A percentile compares a stretch with the other conserved stretches of the same genome.
Conservation (phyloP, 92 coral and sea anemone genomes). For the Zoanthus sansibaricus region DNA sequence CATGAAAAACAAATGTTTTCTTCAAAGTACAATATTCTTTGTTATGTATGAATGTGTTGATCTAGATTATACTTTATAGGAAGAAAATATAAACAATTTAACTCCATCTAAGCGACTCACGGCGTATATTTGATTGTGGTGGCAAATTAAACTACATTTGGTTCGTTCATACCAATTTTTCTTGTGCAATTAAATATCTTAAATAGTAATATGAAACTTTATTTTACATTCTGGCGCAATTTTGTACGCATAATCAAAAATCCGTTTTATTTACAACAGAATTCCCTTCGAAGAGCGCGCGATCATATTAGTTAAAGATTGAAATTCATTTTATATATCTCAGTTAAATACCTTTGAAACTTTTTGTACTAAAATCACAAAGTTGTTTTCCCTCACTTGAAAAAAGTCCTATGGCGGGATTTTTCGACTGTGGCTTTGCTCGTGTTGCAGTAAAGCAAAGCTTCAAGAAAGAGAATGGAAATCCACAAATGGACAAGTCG, state of each 20-base stretch:
- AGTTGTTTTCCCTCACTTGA: neutral
- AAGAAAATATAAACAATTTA: no score
- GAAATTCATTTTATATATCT: neutral
- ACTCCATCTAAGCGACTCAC: no score
- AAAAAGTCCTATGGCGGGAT: conserved; percentile 26
- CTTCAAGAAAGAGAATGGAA: conserved; percentile 37
- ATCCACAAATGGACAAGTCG: conserved; percentile 24
- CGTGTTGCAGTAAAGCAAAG: conserved; percentile 52
- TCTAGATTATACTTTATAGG: no score
- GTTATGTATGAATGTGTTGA: no score
- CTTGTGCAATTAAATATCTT: neutral
- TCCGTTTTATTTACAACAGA: neutral
- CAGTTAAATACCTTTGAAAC: neutral
- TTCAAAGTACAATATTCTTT: no score
- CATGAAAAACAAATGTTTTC: neutral
- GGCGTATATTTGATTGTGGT: neutral
- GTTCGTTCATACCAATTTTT: neutral
- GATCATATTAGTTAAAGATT: neutral
- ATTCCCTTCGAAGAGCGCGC: neutral
- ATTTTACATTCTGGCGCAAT: conserved; percentile 4
- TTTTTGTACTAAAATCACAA: neutral
- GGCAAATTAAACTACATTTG: neutral
- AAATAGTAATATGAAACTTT: conserved; percentile 10
- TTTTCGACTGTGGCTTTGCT: conserved; percentile 51
- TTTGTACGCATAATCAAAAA: neutral